Evolutionary conservation across 1,140 invertebrate genomes (phyloP), one percentile per base, ranked within the genome.

Genomic region (Hylyphantes graminicola): DNA sequence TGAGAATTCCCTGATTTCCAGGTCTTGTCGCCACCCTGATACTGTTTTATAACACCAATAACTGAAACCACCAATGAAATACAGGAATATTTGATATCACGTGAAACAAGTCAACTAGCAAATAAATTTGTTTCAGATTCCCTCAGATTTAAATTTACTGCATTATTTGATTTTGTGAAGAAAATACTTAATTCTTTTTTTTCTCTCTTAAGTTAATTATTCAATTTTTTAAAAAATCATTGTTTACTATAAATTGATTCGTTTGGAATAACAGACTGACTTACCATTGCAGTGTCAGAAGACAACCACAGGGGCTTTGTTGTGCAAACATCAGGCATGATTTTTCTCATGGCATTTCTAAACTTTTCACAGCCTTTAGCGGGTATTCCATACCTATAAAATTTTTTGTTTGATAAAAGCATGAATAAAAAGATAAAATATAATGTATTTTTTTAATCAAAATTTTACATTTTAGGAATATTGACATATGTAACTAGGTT

Each of bases 281-380:
- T 88, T 88, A 92, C 94, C 96, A 98, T 98, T 0, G 94, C 93
- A n/a, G 96, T 96, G 88, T 98, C 96, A 6, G 96, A 96, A 8
- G 95, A 93, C 54, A 98, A 90, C 96, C 96, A 98, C 12, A 96
- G 93, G 0, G 93, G 93, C 88, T 96, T 95, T 87, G 95, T 90
- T 55, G 88, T 94, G 87, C 94, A 95, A 86, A 95, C 93, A 2
- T 93, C 93, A 0, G 96, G 96, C n/a, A 95, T 93, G 85, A 97
- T 90, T 70, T 93, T 93, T 17, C 92, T 93, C 61, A 97, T 90
- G 0, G 95, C 95, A 35, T 91, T 88, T 11, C 93, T 92, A 82
- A 98, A 96, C 59, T 93, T 92, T 0, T 92, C 91, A 86, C 93
- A 95, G 83, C 95, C 93, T 50, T 93, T 92, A 85, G 94, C 93